Conservation (phyloP, 2,797 vertebrate genomes). For the Coregonus ussuriensis region DNA sequence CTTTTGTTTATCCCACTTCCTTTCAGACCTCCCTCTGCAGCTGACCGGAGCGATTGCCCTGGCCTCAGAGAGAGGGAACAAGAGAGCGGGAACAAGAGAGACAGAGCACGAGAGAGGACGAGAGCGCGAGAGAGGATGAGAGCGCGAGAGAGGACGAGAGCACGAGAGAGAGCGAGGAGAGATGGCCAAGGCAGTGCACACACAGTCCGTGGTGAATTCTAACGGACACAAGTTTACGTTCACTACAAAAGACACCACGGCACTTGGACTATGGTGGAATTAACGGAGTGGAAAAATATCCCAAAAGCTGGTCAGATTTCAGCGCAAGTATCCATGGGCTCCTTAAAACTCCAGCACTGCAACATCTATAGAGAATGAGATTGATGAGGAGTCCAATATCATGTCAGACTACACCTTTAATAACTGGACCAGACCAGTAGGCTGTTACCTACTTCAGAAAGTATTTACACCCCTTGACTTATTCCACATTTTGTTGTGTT, state of each 20-base stretch:
- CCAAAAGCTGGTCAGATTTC: neutral
- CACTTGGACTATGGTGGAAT: no score
- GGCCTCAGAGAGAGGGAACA: slow-evolving; percentile 16
- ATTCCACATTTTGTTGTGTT: no score
- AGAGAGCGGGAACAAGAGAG: no score
- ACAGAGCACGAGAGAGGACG: no score
- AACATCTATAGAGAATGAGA: no score
- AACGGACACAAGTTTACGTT: neutral
- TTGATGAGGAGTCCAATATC: no score
- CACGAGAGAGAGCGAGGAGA: slow-evolving; percentile 6
- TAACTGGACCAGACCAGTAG: no score
- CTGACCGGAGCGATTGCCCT: slow-evolving; percentile 49
- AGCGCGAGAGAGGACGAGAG: no score
- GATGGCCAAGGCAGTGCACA: neutral
- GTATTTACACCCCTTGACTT: no score
- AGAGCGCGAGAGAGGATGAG: no score
- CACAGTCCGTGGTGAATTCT: neutral
- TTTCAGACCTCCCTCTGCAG: slow-evolving; percentile 57
- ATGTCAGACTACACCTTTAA: no score
- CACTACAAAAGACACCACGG: neutral
- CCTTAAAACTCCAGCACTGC: neutral
- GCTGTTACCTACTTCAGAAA: no score
- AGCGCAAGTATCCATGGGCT: neutral
- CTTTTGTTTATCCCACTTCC: slow-evolving; percentile 66
- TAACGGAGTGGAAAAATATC: neutral